Conservation (phyloP, 2,113 vertebrate genomes). For the Turnix velox region DNA sequence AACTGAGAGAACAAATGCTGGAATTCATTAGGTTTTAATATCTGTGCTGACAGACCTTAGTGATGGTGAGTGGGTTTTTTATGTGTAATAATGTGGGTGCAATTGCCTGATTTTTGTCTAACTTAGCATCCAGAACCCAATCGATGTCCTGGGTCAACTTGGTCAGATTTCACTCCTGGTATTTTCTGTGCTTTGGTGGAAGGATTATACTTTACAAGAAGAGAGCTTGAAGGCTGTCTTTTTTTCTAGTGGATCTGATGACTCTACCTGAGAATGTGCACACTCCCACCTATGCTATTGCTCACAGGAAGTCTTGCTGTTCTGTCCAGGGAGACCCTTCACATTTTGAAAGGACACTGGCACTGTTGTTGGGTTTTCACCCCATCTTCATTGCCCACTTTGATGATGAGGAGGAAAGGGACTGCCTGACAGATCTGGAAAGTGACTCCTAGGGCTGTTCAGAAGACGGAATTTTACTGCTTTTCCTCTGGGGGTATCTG, state of each 20-base stretch:
- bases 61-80: not conserved
- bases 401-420: not conserved
- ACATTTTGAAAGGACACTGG: not conserved
- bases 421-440: not conserved
- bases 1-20: not conserved
- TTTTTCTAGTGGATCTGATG: rapidly evolving
- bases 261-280: not conserved
- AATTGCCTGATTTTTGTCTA: not conserved
- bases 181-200: not conserved
- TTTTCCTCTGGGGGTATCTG: not conserved
- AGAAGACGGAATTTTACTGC: not conserved
- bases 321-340: not conserved
- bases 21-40: not conserved
- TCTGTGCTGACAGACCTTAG: not conserved
- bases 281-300: rapidly evolving
- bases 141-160: rapidly evolving
- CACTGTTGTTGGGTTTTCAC: rapidly evolving
- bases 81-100: not conserved
- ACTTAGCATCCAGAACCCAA: not conserved
- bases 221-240: not conserved
- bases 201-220: not conserved
- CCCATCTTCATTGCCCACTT: not conserved
- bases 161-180: not conserved
- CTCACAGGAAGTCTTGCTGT: not conserved
- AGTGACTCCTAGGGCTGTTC: not conserved